These are phyloP conservation scores for Carapus acus DNA, from an alignment of 2,797 vertebrate genomes.

Conservation along the genomic window DNA sequence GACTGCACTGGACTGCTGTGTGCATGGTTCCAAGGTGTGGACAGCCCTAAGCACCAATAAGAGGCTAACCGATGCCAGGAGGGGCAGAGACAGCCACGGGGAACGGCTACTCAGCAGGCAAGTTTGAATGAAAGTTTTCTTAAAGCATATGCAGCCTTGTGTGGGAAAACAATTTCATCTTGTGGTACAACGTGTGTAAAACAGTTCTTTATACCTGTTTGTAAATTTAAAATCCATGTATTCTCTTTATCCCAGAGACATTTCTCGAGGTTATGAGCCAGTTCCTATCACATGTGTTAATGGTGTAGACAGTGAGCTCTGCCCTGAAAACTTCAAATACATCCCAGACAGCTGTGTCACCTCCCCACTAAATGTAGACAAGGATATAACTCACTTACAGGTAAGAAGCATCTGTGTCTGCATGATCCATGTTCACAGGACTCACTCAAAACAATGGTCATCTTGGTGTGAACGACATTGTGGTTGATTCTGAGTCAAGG, in stretches of 20 bases:
- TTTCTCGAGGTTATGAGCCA: slow-evolving; percentile 88
- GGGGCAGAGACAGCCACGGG: slow-evolving; percentile 69
- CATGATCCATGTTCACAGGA: too few relatives aligned
- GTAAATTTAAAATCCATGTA: too few relatives aligned
- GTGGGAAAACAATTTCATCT: too few relatives aligned
- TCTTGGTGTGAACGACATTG: too few relatives aligned
- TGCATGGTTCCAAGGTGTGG: slow-evolving; percentile 86
- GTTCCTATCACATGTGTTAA: slow-evolving; percentile 89
- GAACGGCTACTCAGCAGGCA: slow-evolving; percentile 86
- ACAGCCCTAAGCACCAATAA: slow-evolving; percentile 85
- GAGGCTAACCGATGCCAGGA: slow-evolving; percentile 81
- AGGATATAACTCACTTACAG: slow-evolving; percentile 95
- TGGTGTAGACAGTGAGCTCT: slow-evolving; percentile 81
- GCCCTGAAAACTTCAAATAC: slow-evolving; percentile 89
- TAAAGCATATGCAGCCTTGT: too few relatives aligned
- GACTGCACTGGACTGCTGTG: slow-evolving; percentile 83
- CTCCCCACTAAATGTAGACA: slow-evolving; percentile 86
- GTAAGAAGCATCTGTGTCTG: slow-evolving; percentile 54
- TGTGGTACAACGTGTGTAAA: too few relatives aligned
- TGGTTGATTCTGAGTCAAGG: neutral
- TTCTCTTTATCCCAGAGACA: slow-evolving; percentile 73
- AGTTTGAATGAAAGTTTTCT: neutral
- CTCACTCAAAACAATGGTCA: neutral
- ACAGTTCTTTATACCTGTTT: too few relatives aligned
- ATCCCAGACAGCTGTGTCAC: slow-evolving; percentile 94